Evolutionary conservation across 2,797 vertebrate genomes (phyloP).

Genomic region (Amphiprion clarkii): DNA sequence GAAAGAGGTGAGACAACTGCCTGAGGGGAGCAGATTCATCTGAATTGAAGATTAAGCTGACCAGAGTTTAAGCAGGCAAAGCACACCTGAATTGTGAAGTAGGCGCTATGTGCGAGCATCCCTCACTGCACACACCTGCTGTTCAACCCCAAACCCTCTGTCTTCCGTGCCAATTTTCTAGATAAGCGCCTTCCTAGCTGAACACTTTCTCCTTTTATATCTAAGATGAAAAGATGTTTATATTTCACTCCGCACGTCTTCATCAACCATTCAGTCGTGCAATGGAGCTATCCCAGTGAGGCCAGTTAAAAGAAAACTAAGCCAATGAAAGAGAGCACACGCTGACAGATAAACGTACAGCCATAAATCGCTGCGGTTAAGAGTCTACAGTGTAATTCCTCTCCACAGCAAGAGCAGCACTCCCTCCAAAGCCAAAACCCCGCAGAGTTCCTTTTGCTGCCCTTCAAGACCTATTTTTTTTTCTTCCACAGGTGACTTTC

Average conservation of each 20-base stretch:
- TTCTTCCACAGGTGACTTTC: constrained; percentile 73
- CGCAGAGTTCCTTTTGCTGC: constrained; percentile 42
- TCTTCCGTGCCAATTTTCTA: constrained; percentile 37
- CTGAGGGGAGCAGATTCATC: constrained; percentile 61
- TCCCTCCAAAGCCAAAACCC: constrained; percentile 16
- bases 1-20: constrained; percentile 57
- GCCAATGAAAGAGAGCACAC: constrained; percentile 5
- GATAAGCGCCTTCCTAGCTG: constrained; percentile 30
- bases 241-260: constrained; percentile 17
- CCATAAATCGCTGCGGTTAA: background rate
- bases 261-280: constrained; percentile 42
- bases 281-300: constrained; percentile 35
- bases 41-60: constrained; percentile 69
- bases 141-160: constrained; percentile 6
- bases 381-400: constrained; percentile 1
- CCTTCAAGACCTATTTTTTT: constrained; percentile 61
- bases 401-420: constrained; percentile 1
- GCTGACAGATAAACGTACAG: background rate
- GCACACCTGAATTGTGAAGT: constrained; percentile 53
- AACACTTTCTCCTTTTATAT: constrained; percentile 10
- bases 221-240: no score
- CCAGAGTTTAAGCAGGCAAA: constrained; percentile 65
- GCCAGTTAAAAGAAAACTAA: constrained; percentile 35
- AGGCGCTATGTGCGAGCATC: constrained; percentile 13
- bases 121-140: constrained; percentile 7